These are phyloP conservation scores for Callopanchax toddi DNA, from an alignment of 2,113 vertebrate genomes.

Conservation along the genomic window DNA sequence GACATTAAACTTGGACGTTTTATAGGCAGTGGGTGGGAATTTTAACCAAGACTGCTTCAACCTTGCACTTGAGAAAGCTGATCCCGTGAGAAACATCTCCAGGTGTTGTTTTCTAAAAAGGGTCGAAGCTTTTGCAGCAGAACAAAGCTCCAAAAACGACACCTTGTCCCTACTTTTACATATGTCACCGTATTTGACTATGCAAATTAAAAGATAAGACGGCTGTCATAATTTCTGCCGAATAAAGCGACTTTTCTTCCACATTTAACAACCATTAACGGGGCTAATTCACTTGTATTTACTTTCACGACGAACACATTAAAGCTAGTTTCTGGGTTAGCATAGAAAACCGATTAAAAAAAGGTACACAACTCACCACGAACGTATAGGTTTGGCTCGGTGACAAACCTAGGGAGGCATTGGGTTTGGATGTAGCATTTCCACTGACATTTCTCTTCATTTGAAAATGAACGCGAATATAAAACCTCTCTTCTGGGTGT, in stretches of 20 bases:
- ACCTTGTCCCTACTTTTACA: neutral
- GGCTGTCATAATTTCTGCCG: slow-evolving; percentile 52
- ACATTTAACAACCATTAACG: neutral
- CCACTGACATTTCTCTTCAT: slow-evolving; percentile 75
- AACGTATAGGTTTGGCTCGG: slow-evolving; percentile 58
- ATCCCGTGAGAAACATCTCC: slow-evolving; percentile 35
- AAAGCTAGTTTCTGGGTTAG: neutral
- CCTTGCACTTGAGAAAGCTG: slow-evolving; percentile 17
- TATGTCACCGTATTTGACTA: slow-evolving; percentile 53
- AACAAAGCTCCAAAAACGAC: neutral
- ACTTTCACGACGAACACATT: too few relatives aligned
- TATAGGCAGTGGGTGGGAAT: too few relatives aligned
- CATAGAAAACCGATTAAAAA: neutral
- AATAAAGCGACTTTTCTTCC: neutral
- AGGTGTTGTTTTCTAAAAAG: slow-evolving; percentile 34
- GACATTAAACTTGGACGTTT: too few relatives aligned
- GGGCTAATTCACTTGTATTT: slow-evolving; percentile 1
- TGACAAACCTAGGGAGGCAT: slow-evolving; percentile 79
- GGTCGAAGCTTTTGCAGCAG: neutral
- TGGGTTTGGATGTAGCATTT: slow-evolving; percentile 73
- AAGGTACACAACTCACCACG: slow-evolving; percentile 69
- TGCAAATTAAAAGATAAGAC: slow-evolving; percentile 26
- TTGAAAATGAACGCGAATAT: neutral
- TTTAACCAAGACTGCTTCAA: neutral
- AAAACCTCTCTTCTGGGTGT: slow-evolving; percentile 1